Conservation (phyloP, 2,888 invertebrate genomes). For the Bellardia bayeri region DNA sequence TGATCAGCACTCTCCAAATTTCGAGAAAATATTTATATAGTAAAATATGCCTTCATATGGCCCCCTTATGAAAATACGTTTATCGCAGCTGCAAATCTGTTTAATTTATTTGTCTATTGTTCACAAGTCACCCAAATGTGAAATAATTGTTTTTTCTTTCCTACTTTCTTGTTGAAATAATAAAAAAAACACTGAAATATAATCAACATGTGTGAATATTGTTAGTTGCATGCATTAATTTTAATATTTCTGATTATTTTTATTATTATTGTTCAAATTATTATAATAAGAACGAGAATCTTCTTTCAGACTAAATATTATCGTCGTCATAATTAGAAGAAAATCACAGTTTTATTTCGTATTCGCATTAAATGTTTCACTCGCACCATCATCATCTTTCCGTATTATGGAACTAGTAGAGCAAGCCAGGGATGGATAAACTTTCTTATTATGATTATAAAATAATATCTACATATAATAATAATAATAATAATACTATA, state of each 20-base stretch:
- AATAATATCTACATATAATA: conserved; percentile 20
- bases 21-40: too few relatives aligned
- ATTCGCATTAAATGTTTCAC: not conserved
- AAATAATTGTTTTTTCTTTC: conserved; percentile 58
- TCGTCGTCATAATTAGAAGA: conserved; percentile 20
- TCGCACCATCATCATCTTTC: not conserved
- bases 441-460: conserved; percentile 55
- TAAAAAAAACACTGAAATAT: conserved; percentile 20
- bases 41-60: not conserved
- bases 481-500: not conserved
- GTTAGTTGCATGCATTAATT: conserved; percentile 64
- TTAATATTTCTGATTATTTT: conserved; percentile 70
- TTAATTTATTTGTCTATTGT: conserved; percentile 29
- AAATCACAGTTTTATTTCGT: not conserved
- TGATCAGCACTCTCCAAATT: too few relatives aligned
- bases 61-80: not conserved
- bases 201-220: conserved; percentile 70
- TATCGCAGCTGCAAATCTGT: conserved; percentile 16
- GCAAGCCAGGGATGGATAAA: conserved; percentile 62
- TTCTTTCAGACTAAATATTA: not conserved
- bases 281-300: conserved; percentile 8
- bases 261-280: conserved; percentile 35
- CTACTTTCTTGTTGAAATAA: conserved; percentile 24
- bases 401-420: conserved; percentile 37
- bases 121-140: conserved; percentile 64